Percentiles rank a stretch among this genome's conserved stretches.
phyloP scores from a whole-genome alignment of 2,797 vertebrate species.

The Gephyroberyx darwinii region DNA sequence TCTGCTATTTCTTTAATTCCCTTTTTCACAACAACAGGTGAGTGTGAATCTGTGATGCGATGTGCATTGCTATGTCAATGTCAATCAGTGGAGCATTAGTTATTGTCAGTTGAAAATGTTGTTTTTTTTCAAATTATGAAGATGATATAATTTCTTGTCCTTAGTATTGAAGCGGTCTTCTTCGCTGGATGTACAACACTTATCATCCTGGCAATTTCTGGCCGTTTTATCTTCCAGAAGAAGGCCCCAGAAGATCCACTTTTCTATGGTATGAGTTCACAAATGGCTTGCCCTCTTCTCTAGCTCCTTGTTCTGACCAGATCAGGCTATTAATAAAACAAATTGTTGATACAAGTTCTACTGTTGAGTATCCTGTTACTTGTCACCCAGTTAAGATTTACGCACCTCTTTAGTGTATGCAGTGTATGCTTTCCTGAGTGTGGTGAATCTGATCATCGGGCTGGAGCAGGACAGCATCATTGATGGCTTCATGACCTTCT shows the following conservation, averaged over 20 bases:
- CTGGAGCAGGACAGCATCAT: conserved; percentile 95
- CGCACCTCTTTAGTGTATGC: conserved; percentile 84
- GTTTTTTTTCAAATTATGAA: too few species aligned
- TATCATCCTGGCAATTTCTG: conserved; percentile 80
- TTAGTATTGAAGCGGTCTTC: conserved; percentile 85
- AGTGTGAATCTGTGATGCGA: conserved; percentile 44
- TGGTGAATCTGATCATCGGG: conserved; percentile 92
- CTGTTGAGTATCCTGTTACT: background rate
- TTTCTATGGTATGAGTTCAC: conserved; percentile 85
- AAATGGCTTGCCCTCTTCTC: background rate
- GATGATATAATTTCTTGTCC: conserved; percentile 23
- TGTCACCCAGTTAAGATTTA: background rate
- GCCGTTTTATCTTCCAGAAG: conserved; percentile 83
- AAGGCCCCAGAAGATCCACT: conserved; percentile 89
- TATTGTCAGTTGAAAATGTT: too few species aligned
- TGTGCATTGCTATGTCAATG: background rate
- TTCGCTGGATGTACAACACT: conserved; percentile 82
- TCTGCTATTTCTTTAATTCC: conserved; percentile 88
- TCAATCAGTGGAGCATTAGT: too few species aligned
- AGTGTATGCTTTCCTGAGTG: conserved; percentile 90
- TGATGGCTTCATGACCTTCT: conserved; percentile 94
- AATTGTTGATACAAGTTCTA: too few species aligned
- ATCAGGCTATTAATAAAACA: background rate
- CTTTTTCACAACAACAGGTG: conserved; percentile 85
- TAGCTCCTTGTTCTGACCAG: background rate